Percentiles rank a stretch among this genome's conserved stretches.
Evolutionary conservation across 1,140 invertebrate species (phyloP).

Genomic region (Trichomalopsis sarcophagae): DNA sequence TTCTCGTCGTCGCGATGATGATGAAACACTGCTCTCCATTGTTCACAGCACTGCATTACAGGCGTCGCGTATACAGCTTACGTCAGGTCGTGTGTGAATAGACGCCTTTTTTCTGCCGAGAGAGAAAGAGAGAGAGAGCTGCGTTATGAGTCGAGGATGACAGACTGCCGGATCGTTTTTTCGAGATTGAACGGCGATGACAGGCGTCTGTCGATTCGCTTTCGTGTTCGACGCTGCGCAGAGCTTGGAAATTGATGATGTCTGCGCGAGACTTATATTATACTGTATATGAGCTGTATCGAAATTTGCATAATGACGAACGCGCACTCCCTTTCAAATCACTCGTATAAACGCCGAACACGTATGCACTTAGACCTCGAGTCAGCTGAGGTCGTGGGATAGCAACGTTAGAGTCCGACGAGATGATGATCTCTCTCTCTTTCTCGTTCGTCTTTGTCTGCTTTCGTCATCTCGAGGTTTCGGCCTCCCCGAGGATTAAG

Average conservation of each 20-base stretch:
- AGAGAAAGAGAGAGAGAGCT: no score
- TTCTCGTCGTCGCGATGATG: background rate
- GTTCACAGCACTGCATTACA: background rate
- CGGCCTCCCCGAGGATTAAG: background rate
- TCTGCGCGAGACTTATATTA: background rate
- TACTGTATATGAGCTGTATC: no score
- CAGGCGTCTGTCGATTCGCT: background rate
- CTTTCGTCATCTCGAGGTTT: slow-evolving; percentile 25
- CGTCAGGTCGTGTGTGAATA: background rate
- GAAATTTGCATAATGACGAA: no score
- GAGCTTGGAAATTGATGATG: background rate
- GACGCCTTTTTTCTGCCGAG: background rate
- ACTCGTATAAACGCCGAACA: background rate
- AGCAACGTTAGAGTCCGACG: slow-evolving; percentile 1
- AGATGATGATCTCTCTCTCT: slow-evolving; percentile 2
- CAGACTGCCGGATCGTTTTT: background rate
- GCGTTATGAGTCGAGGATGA: background rate
- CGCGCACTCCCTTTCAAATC: no score
- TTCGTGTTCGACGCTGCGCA: no score
- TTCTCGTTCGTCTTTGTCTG: background rate
- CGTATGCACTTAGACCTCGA: background rate
- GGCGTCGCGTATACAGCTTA: background rate
- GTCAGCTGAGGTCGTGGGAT: slow-evolving; percentile 6
- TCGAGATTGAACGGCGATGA: background rate
- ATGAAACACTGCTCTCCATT: background rate